Evolutionary conservation across 2,888 invertebrate genomes (phyloP).

Genomic region (Plagodis dolabraria): DNA sequence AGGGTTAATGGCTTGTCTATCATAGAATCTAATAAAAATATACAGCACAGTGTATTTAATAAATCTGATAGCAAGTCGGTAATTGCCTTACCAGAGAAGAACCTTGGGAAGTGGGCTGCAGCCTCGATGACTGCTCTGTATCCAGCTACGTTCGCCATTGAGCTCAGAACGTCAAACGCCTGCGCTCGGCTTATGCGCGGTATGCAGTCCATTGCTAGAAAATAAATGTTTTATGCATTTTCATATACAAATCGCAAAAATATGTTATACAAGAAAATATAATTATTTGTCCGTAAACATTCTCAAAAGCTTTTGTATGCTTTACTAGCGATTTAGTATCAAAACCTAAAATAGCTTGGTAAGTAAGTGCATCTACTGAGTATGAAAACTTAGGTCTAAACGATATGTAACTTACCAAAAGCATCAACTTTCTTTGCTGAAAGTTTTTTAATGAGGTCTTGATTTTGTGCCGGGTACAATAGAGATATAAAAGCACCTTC

Average conservation of each 20-base stretch:
- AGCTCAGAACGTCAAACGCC: slow-evolving; percentile 95
- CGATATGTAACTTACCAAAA: slow-evolving; percentile 88
- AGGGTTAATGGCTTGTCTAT: no score
- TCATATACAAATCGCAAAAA: no score
- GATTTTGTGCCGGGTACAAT: slow-evolving; percentile 93
- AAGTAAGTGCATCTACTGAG: no score
- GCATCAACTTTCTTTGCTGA: slow-evolving; percentile 89
- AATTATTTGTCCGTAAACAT: no score
- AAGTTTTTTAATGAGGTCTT: slow-evolving; percentile 88
- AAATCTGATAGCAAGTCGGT: no score
- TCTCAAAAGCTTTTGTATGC: no score
- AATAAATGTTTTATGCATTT: slow-evolving; percentile 27
- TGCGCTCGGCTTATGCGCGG: slow-evolving; percentile 95
- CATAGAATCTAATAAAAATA: no score
- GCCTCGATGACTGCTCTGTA: slow-evolving; percentile 96
- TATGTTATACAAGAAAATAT: no score
- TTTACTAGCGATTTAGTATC: no score
- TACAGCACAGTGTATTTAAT: no score
- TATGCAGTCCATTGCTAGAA: slow-evolving; percentile 93
- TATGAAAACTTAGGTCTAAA: not conserved
- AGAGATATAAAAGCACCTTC: slow-evolving; percentile 92
- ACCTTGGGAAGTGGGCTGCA: slow-evolving; percentile 94
- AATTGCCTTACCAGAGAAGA: slow-evolving; percentile 90
- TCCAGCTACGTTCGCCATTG: slow-evolving; percentile 96
- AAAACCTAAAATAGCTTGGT: no score